phyloP scores from a whole-genome alignment of 2,113 vertebrate species.

The Nothocercus nigrocapillus region DNA sequence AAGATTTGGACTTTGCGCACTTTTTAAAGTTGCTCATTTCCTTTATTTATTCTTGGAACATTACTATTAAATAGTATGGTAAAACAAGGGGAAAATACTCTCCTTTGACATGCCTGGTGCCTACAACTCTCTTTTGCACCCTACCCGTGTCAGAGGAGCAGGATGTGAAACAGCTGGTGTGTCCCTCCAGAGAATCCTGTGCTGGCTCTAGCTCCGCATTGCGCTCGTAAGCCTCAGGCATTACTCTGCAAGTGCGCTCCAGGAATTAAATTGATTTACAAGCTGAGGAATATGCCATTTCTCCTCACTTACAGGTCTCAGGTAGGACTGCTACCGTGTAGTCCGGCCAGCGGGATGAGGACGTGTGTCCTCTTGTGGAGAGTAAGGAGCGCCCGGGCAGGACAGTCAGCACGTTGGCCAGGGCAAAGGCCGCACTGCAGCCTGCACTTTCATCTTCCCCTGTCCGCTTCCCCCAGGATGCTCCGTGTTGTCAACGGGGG shows the following conservation, averaged over 20 bases:
- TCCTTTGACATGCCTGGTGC: not conserved
- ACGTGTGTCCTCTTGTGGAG: not conserved
- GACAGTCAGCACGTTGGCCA: not conserved
- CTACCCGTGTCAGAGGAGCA: not conserved
- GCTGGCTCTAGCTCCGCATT: conserved; percentile 37
- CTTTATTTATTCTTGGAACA: not conserved
- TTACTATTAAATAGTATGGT: not conserved
- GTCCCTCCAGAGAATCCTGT: conserved; percentile 36
- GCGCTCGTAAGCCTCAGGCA: conserved; percentile 34
- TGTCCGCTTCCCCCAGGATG: not conserved
- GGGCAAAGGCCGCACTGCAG: not conserved
- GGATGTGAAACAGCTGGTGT: conserved; percentile 16
- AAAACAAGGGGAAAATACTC: not conserved
- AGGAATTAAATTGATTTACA: conserved; percentile 69
- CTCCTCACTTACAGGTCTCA: conserved; percentile 45
- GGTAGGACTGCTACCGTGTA: conserved; percentile 23
- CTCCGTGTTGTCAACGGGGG: not conserved
- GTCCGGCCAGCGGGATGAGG: not conserved
- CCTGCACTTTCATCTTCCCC: not conserved
- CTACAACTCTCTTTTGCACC: not conserved
- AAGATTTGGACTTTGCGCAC: not conserved
- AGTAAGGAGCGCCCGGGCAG: not conserved
- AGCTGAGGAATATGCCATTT: conserved; percentile 11
- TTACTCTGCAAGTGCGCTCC: conserved; percentile 51
- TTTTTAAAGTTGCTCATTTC: not conserved